Evolutionary conservation across 2,113 vertebrate genomes (phyloP).

Genomic region (Panthera tigris): DNA sequence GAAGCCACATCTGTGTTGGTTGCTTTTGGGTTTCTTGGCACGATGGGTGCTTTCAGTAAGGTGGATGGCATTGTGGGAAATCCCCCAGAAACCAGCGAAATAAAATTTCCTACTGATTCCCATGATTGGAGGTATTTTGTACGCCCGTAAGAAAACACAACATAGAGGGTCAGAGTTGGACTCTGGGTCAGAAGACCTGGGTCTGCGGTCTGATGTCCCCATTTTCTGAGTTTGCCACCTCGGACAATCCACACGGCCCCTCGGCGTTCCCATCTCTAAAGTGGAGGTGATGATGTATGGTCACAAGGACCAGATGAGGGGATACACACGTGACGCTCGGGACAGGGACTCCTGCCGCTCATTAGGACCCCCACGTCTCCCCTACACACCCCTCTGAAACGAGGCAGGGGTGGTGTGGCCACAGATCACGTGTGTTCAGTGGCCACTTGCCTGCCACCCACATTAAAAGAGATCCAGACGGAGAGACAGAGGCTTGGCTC

Average conservation of each 20-base stretch:
- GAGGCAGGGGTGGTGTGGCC: not conserved
- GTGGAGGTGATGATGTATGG: fast-evolving
- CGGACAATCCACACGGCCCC: not conserved
- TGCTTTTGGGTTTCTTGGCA: not conserved
- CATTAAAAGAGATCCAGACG: not conserved
- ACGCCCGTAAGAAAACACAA: fast-evolving
- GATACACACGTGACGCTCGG: fast-evolving
- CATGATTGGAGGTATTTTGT: not conserved
- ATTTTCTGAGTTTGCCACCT: not conserved
- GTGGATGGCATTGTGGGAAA: not conserved
- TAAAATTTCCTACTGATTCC: not conserved
- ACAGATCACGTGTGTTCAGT: not conserved
- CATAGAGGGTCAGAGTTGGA: fast-evolving
- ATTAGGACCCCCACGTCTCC: not conserved
- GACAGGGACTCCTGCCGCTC: not conserved
- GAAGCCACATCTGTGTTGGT: fast-evolving
- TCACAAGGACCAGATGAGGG: not conserved
- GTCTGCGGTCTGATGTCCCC: not conserved
- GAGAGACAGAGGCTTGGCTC: not conserved
- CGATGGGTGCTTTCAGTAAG: not conserved
- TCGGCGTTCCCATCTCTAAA: not conserved
- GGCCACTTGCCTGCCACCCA: not conserved
- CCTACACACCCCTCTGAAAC: not conserved
- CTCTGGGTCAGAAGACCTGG: not conserved
- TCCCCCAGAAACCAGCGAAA: not conserved